These are phyloP conservation scores for Eucriotettix oculatus DNA, from an alignment of 2,888 invertebrate genomes.

Conservation along the genomic window DNA sequence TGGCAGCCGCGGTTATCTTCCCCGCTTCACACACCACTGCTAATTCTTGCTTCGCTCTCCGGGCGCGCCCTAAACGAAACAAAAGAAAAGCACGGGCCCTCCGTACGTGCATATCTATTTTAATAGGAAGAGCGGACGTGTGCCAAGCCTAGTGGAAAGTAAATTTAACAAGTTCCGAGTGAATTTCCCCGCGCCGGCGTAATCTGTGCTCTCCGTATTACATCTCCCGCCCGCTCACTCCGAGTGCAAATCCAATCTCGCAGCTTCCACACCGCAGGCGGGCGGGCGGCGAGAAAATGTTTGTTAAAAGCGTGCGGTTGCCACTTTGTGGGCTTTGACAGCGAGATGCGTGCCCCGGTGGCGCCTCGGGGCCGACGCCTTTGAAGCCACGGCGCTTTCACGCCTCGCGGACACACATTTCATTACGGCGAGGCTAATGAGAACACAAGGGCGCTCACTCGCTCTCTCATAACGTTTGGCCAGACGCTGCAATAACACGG, in stretches of 20 bases:
- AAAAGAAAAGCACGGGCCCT: background rate
- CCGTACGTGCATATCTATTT: background rate
- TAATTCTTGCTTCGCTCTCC: background rate
- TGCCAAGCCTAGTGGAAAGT: background rate
- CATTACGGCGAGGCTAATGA: background rate
- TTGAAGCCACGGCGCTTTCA: background rate
- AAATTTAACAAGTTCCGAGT: slow-evolving; percentile 15
- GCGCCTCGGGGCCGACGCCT: background rate
- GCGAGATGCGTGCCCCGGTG: background rate
- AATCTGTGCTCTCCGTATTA: background rate
- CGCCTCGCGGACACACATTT: background rate
- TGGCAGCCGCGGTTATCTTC: background rate
- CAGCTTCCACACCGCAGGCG: background rate
- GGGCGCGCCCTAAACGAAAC: background rate
- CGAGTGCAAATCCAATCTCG: slow-evolving; percentile 8
- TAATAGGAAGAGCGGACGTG: background rate
- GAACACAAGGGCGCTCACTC: background rate
- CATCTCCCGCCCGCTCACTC: background rate
- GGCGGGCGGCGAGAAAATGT: background rate
- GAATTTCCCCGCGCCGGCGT: slow-evolving; percentile 12
- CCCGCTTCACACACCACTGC: background rate
- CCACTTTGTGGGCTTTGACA: background rate
- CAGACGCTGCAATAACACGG: no score
- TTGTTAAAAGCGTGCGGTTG: background rate
- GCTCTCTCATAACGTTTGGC: background rate